Evolutionary conservation across 2,113 vertebrate species (phyloP), one percentile per base, ranked within the genome.

Genomic region (Struthio camelus): DNA sequence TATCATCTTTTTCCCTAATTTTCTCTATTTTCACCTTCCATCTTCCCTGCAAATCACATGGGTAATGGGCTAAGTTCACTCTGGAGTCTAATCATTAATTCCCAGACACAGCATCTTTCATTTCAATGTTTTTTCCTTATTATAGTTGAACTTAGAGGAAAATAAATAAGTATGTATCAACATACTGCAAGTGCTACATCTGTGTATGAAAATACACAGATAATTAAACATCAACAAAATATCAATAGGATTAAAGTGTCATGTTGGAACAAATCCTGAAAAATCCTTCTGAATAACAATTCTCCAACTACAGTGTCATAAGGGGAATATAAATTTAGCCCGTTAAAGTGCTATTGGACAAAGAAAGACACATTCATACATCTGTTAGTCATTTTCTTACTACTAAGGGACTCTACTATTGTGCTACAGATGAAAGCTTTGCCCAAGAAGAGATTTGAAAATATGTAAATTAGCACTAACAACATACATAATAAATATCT

Each of bases 201-300:
- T 97, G 87, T 64, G 89, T 61, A 96, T 51, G 78, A 98, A 97
- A 97, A 97, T 54, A 96, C 54, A 95, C 87, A 97, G 96, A 98
- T 96, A 98, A 98, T 97, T 97, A 98, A 97, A 92, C 95, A 98
- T 95, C 97, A 97, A 97, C 92, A 96, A 98, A 97, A 96, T 92
- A 97, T 97, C 96, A 98, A 90, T 95, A 96, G 97, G 97, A 97
- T 98, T 98, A 98, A 73, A 78, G 80, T 92, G 75, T 91, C 94
- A 91, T 76, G 95, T 97, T 91, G 91, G 94, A 98, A 97, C 91
- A 98, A 97, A 98, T 97, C 97, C 98, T 97, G 97, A 97, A 97
- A 98, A 98, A 97, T 98, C 95, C 80, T 61, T 85, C 96, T 97
- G 92, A 92, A 80, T 89, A 98, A 97, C 93, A 97, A 96, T 94